Conservation (phyloP, 2,113 vertebrate species). For the Holacanthus passer region DNA sequence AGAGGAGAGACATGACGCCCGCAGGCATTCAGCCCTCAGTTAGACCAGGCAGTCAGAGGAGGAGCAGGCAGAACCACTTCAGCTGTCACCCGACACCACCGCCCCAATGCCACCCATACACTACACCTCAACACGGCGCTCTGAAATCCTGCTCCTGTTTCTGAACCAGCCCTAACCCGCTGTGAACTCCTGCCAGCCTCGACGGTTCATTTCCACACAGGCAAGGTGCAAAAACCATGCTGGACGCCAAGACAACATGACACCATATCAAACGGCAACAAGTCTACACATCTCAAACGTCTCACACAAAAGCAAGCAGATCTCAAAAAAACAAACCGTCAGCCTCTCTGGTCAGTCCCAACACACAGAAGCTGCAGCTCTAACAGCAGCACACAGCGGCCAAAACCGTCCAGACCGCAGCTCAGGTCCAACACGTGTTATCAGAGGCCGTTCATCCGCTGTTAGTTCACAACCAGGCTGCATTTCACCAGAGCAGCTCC, state of each 20-base stretch:
- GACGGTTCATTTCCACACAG: constrained; percentile 40
- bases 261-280: constrained; percentile 18
- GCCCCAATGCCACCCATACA: constrained; percentile 20
- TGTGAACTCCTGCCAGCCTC: constrained; percentile 42
- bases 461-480: constrained; percentile 66
- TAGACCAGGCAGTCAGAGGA: constrained; percentile 11
- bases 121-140: constrained; percentile 31
- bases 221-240: constrained; percentile 69
- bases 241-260: constrained; percentile 45
- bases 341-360: constrained; percentile 22
- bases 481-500: constrained; percentile 43
- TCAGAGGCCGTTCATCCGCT: constrained; percentile 36
- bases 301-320: constrained; percentile 58
- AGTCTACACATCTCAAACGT: constrained; percentile 8
- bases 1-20: constrained; percentile 74
- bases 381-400: constrained; percentile 24
- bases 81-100: constrained; percentile 31
- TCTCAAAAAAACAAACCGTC: background rate
- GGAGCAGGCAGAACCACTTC: constrained; percentile 44
- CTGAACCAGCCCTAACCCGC: constrained; percentile 9
- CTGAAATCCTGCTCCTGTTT: constrained; percentile 32
- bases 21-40: constrained; percentile 59
- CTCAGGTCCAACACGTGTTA: constrained; percentile 3
- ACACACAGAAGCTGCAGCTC: constrained; percentile 27
- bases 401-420: constrained; percentile 34